Conservation (phyloP, 2,797 vertebrate genomes). For the Platalea minor region DNA sequence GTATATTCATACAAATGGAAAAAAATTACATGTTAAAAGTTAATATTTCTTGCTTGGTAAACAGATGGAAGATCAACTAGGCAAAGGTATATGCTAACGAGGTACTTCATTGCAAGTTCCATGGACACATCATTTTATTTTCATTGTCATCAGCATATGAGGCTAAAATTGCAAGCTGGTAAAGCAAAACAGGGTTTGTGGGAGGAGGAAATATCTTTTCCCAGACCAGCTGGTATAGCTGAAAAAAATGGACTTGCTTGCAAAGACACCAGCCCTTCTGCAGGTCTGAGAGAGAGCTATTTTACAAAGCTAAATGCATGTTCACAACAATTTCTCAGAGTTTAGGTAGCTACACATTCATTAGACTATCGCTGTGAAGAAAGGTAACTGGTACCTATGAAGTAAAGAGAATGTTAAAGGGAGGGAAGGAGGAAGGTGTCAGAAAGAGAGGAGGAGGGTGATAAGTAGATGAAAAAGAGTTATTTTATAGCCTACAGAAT, state of each 20-base stretch:
- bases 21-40: not conserved
- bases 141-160: not conserved
- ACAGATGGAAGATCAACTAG: not conserved
- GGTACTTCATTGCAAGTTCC: not conserved
- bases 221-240: not conserved
- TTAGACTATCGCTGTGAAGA: not conserved
- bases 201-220: not conserved
- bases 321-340: not conserved
- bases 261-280: not conserved
- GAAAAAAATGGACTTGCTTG: not conserved
- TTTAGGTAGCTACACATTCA: not conserved
- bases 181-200: not conserved
- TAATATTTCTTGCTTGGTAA: not conserved
- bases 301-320: not conserved
- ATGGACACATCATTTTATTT: not conserved
- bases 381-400: not conserved
- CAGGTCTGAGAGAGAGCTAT: not conserved
- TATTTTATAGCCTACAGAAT: not conserved
- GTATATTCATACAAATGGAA: not conserved
- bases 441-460: not conserved
- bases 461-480: not conserved
- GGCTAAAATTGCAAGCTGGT: not conserved
- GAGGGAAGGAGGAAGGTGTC: not conserved
- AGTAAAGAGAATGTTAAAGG: not conserved
- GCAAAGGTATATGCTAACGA: not conserved